A percentile compares a stretch with the other conserved stretches of the same genome.
These are phyloP conservation scores for Diaperis boleti DNA, from an alignment of 2,888 invertebrate species.

Conservation along the genomic window DNA sequence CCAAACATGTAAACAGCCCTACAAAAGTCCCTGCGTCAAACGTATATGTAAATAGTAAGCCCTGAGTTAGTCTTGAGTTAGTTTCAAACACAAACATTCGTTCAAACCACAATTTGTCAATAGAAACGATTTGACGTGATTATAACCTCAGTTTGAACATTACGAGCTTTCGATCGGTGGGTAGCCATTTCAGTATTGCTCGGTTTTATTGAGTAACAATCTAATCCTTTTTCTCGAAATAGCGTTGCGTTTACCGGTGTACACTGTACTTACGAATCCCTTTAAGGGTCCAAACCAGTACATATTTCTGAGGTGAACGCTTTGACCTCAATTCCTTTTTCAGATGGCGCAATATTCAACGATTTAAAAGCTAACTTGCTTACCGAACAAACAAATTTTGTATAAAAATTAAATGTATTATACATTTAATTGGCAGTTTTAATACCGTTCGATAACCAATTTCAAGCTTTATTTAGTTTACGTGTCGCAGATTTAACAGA, in stretches of 20 bases:
- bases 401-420: background rate
- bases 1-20: no score
- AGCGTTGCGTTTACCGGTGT: background rate
- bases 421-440: background rate
- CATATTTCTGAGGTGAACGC: background rate
- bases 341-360: background rate
- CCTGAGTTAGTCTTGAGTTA: no score
- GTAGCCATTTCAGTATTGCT: background rate
- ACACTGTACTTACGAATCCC: background rate
- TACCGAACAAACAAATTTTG: background rate
- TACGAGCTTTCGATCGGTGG: background rate
- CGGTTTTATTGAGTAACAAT: background rate
- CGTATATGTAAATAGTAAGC: no score
- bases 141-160: no score
- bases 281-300: background rate
- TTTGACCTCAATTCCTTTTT: background rate
- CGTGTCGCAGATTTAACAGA: background rate
- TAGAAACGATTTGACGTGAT: no score
- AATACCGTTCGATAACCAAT: background rate
- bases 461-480: background rate
- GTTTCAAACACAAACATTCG: background rate
- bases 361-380: background rate
- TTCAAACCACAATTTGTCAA: conserved; percentile 1
- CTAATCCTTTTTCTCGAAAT: background rate
- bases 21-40: no score